Conservation (phyloP, 1,140 invertebrate species). For the Heliconius himera region DNA sequence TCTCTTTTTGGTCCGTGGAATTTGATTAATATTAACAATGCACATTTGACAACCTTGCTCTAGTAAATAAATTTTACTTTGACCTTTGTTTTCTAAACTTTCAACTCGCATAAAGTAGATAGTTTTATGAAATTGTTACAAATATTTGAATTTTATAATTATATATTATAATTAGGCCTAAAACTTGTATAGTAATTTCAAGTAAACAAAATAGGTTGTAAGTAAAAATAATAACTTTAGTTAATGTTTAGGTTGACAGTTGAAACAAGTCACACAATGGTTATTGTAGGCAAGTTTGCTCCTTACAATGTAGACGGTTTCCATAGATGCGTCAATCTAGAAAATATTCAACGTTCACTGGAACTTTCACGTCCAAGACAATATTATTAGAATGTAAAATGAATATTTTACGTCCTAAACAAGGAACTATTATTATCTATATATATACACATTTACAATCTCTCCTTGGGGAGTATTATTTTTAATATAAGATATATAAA, state of each 20-base stretch:
- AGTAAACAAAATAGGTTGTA: background rate
- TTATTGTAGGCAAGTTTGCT: slow-evolving; percentile 11
- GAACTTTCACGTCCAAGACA: background rate
- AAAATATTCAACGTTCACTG: slow-evolving; percentile 9
- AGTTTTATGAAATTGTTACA: too few relatives aligned
- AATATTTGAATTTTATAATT: too few relatives aligned
- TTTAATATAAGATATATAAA: background rate
- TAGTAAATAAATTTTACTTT: background rate
- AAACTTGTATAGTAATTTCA: background rate
- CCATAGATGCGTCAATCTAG: slow-evolving; percentile 13
- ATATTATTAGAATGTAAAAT: slow-evolving; percentile 15
- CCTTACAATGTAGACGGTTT: slow-evolving; percentile 3
- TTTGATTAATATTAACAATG: background rate
- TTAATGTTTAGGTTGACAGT: background rate
- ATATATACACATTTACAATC: background rate
- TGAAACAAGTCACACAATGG: background rate
- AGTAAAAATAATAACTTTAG: background rate
- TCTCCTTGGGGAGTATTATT: background rate
- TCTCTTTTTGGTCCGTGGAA: background rate
- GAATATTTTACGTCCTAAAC: background rate
- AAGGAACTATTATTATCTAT: background rate
- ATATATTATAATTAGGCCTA: too few relatives aligned
- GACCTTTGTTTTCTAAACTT: too few relatives aligned
- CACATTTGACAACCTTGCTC: background rate
- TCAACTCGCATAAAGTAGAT: too few relatives aligned